Evolutionary conservation across 2,113 vertebrate genomes (phyloP).

Genomic region (Alosa alosa): DNA sequence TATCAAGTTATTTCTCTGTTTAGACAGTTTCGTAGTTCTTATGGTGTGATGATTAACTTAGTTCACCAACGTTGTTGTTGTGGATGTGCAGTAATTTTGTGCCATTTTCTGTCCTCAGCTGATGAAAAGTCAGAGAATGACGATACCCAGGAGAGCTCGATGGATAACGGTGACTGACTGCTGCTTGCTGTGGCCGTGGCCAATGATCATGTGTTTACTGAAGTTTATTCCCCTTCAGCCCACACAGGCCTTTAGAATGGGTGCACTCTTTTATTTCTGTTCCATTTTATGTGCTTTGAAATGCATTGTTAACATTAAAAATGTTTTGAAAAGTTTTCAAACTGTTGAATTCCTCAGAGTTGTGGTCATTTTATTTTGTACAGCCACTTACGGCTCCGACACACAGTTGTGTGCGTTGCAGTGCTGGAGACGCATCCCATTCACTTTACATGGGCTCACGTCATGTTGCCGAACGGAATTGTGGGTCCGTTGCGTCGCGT

Average conservation of each 20-base stretch:
- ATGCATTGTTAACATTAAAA: constrained; percentile 11
- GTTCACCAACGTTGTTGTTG: not conserved
- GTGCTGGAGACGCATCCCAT: no score
- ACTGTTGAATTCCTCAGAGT: not conserved
- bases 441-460: no score
- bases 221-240: not conserved
- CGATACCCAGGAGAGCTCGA: constrained; percentile 79
- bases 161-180: constrained; percentile 75
- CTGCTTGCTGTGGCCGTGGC: not conserved
- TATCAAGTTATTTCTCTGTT: no score
- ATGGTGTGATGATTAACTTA: not conserved
- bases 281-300: not conserved
- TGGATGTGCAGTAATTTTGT: not conserved
- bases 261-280: not conserved
- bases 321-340: not conserved
- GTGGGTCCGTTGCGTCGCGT: no score
- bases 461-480: no score
- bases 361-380: not conserved
- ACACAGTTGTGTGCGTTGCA: no score
- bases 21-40: not conserved
- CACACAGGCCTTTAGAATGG: not conserved
- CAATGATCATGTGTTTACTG: not conserved
- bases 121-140: constrained; percentile 93
- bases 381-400: no score
- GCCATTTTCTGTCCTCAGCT: constrained; percentile 67